Evolutionary conservation across 1,140 invertebrate species (phyloP).

Genomic region (Drosophila saltans): DNA sequence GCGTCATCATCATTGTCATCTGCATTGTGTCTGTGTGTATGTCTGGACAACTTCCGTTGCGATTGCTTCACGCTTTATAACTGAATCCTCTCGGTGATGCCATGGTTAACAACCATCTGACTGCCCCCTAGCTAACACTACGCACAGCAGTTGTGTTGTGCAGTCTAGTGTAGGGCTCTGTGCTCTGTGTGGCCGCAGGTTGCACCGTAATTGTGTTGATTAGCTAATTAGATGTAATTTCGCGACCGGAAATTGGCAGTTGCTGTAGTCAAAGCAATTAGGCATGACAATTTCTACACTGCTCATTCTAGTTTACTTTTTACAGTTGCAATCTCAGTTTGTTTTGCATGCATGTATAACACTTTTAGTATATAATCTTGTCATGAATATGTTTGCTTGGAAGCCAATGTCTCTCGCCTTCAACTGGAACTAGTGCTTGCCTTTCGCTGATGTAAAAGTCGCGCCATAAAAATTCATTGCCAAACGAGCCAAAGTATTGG

Average conservation of each 20-base stretch:
- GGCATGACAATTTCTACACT: slow-evolving; percentile 43
- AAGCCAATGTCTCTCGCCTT: slow-evolving; percentile 49
- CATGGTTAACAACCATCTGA: slow-evolving; percentile 15
- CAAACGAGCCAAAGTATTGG: slow-evolving; percentile 69
- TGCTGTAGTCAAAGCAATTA: slow-evolving; percentile 44
- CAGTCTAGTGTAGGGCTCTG: not conserved
- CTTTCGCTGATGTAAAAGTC: slow-evolving; percentile 56
- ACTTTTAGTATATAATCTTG: slow-evolving; percentile 59
- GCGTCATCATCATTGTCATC: slow-evolving; percentile 21
- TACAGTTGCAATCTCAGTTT: slow-evolving; percentile 48
- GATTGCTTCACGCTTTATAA: slow-evolving; percentile 24
- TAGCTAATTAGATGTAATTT: slow-evolving; percentile 79
- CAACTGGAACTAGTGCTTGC: slow-evolving; percentile 8
- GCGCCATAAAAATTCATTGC: slow-evolving; percentile 80
- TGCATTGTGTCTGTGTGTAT: slow-evolving; percentile 32
- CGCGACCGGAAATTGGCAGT: slow-evolving; percentile 74
- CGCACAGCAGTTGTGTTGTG: slow-evolving; percentile 2
- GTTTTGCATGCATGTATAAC: not conserved
- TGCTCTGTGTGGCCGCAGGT: slow-evolving; percentile 17
- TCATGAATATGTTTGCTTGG: slow-evolving; percentile 79
- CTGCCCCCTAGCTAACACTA: not conserved
- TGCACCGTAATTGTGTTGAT: slow-evolving; percentile 75
- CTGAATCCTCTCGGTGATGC: slow-evolving; percentile 3
- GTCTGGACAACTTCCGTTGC: slow-evolving; percentile 64
- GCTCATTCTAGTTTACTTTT: slow-evolving; percentile 30